phyloP scores from a whole-genome alignment of 2,797 vertebrate genomes.

The Pelobates cultripes region DNA sequence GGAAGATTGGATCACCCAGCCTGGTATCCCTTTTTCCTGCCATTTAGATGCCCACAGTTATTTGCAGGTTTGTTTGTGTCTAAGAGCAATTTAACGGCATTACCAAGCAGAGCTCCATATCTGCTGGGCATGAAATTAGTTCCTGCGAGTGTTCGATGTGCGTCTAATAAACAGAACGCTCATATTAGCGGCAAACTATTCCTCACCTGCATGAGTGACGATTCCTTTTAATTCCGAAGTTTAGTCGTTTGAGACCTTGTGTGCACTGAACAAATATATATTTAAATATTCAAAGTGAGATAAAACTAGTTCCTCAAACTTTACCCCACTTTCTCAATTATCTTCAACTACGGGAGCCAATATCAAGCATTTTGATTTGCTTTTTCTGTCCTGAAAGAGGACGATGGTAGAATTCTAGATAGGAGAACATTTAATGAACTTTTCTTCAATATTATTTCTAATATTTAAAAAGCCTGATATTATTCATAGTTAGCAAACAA shows the following conservation, averaged over 20 bases:
- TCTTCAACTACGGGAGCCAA: too few species aligned
- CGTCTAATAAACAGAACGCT: conserved; percentile 80
- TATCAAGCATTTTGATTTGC: too few species aligned
- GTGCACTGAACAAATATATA: neutral
- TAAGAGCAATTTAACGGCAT: conserved; percentile 79
- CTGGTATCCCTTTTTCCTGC: conserved; percentile 25
- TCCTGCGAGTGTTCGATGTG: conserved; percentile 75
- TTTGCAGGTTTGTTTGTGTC: conserved; percentile 58
- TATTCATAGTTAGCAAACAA: too few species aligned
- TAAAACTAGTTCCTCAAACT: too few species aligned
- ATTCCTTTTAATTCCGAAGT: conserved; percentile 70
- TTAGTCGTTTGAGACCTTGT: conserved; percentile 44
- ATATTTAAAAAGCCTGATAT: too few species aligned
- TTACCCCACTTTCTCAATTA: too few species aligned
- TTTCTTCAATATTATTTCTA: too few species aligned
- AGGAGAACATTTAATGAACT: too few species aligned
- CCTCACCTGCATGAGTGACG: conserved; percentile 69
- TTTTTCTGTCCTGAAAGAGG: too few species aligned
- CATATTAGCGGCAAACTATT: conserved; percentile 74
- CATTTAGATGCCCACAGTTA: conserved; percentile 52
- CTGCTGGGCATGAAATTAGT: conserved; percentile 82
- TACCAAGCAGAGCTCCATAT: conserved; percentile 74
- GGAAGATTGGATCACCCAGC: conserved; percentile 1
- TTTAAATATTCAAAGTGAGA: too few species aligned
- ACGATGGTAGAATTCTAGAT: too few species aligned